A percentile compares a stretch with the other conserved stretches of the same genome.
Conservation (phyloP, 2,888 invertebrate genomes). For the Diarsia brunnea region DNA sequence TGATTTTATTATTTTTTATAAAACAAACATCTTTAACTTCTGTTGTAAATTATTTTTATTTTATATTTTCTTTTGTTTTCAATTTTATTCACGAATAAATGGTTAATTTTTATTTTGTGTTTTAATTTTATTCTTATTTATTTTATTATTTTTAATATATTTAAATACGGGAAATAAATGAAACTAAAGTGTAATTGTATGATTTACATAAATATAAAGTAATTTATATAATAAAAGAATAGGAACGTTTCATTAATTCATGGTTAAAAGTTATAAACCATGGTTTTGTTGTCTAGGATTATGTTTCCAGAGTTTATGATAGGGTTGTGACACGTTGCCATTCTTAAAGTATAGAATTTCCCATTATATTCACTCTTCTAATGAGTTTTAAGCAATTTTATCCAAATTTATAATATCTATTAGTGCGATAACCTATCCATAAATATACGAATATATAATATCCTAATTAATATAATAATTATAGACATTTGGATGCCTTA, state of each 20-base stretch:
- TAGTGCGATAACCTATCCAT: conserved; percentile 8
- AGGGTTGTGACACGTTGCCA: conserved; percentile 70
- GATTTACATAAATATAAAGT: conserved; percentile 6
- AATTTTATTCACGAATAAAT: conserved; percentile 68
- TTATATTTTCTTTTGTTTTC: conserved; percentile 69
- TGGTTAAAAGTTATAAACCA: conserved; percentile 21
- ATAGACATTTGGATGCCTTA: background rate
- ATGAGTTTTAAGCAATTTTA: conserved; percentile 52
- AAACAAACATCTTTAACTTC: conserved; percentile 66
- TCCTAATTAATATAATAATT: background rate
- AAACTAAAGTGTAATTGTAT: background rate
- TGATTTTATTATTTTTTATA: conserved; percentile 65
- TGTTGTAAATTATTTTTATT: conserved; percentile 77
- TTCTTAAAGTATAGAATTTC: conserved; percentile 44
- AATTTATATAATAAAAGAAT: background rate
- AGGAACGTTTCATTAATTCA: background rate
- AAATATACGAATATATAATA: conserved; percentile 14
- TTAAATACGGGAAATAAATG: background rate
- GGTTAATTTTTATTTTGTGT: conserved; percentile 65
- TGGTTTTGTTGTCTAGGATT: conserved; percentile 57
- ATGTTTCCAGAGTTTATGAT: conserved; percentile 71
- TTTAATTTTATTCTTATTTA: conserved; percentile 46
- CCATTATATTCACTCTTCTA: conserved; percentile 41
- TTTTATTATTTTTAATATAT: background rate
- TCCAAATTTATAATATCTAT: conserved; percentile 23